Evolutionary conservation across 2,113 vertebrate genomes (phyloP).

Genomic region (Amblyornis subalaris): DNA sequence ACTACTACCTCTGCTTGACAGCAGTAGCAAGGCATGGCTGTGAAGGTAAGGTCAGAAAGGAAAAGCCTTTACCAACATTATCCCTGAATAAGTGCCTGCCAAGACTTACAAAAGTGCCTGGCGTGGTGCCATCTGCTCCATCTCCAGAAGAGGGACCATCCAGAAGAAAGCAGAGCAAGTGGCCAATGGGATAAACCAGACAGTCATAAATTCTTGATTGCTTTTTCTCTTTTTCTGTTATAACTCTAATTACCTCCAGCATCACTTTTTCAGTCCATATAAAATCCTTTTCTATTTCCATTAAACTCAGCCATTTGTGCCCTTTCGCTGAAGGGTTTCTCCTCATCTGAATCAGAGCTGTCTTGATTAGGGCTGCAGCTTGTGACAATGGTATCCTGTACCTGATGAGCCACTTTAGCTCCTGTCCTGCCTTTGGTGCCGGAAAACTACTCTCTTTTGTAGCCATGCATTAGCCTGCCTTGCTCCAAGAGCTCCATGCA

Average conservation of each 20-base stretch:
- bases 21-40: background rate
- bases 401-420: background rate
- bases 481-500: background rate
- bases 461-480: accelerated
- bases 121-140: background rate
- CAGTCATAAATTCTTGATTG: background rate
- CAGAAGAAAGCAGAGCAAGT: background rate
- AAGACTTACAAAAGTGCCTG: background rate
- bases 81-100: background rate
- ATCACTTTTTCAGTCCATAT: background rate
- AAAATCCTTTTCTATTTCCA: background rate
- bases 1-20: background rate
- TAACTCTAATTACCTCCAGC: accelerated
- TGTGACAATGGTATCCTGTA: background rate
- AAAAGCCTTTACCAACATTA: background rate
- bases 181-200: background rate
- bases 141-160: background rate
- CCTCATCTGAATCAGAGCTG: background rate
- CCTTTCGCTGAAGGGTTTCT: background rate
- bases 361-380: background rate
- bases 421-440: background rate
- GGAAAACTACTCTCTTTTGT: background rate
- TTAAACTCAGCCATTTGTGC: background rate
- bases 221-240: background rate
- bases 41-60: background rate